A percentile compares a stretch with the other conserved stretches of the same genome.
These are phyloP conservation scores for Eledona agricola DNA, from an alignment of 2,888 invertebrate genomes.

Conservation along the genomic window DNA sequence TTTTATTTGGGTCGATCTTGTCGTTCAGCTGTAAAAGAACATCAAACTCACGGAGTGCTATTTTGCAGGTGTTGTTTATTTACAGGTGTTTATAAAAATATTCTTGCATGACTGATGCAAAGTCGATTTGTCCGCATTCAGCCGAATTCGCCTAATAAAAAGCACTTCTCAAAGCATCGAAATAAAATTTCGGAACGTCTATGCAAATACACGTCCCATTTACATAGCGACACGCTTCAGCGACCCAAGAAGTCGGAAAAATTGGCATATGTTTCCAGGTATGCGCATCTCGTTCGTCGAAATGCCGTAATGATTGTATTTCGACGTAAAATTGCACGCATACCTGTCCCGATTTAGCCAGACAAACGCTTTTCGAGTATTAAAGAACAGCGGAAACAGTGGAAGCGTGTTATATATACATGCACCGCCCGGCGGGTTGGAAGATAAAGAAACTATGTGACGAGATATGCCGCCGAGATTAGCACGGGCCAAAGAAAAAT, in stretches of 20 bases:
- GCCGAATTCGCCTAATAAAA: too few relatives aligned
- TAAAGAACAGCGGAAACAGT: conserved; percentile 14
- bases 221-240: conserved; percentile 32
- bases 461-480: conserved; percentile 23
- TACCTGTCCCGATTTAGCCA: conserved; percentile 5
- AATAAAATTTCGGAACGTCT: conserved; percentile 28
- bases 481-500: conserved; percentile 38
- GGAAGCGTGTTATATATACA: conserved; percentile 15
- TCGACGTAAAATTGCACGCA: conserved; percentile 8
- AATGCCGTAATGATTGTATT: conserved; percentile 21
- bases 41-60: too few relatives aligned
- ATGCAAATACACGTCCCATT: conserved; percentile 32
- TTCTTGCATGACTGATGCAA: conserved; percentile 1
- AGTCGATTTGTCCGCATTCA: too few relatives aligned
- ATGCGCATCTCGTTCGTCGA: conserved; percentile 20
- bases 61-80: too few relatives aligned
- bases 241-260: conserved; percentile 29
- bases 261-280: conserved; percentile 30
- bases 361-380: conserved; percentile 22
- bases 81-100: conserved; percentile 10
- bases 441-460: conserved; percentile 23
- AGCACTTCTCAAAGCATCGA: conserved; percentile 21
- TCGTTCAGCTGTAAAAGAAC: too few relatives aligned
- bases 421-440: conserved; percentile 1
- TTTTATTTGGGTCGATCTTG: too few relatives aligned